Evolutionary conservation across 2,113 vertebrate species (phyloP), one percentile per base, ranked within the genome.

Genomic region (Saimiri boliviensis): DNA sequence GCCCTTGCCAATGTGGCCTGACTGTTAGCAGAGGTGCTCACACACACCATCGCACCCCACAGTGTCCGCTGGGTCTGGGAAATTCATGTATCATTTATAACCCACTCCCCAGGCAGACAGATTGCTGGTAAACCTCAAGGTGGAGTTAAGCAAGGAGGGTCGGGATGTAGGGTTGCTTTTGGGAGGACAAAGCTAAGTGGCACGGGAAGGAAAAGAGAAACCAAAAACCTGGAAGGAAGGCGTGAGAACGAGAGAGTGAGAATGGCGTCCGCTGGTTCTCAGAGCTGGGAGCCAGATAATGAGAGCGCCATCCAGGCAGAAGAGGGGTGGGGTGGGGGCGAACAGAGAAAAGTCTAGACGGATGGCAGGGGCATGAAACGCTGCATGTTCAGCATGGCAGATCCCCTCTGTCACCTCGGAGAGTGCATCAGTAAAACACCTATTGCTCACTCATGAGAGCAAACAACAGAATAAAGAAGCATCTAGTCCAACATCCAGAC

Each of bases 61-160:
- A 3, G 35, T 42, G 49, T 30, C 56, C 32, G 2, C 2, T 45
- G 63, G 52, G 56, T 68, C 60, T 7, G 3, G 71, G 86, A 91
- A 68, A 47, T 8, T 91, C 45, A 0, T 23, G 7, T 5, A 20
- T 54, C n/a, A 14, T 54, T 90, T 66, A 66, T 71, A 40, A 58
- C 11, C 20, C 21, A 42, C 35, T 79, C 32, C 56, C 11, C 25
- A 37, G 3, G 70, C 42, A 90, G 85, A 66, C 14, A 74, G 27
- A 88, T 70, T 81, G 80, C 89, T 88, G 49, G 19, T 23, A 79
- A 84, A 63, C 47, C 32, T 45, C 56, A 45, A 86, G 66, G 83
- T 56, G 85, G 56, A 63, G 90, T 85, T 56, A 47, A 52, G 49
- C 3, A 10, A 49, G 42, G 21, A 32, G 66, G 49, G 35, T 52